Conservation (phyloP, 1,140 invertebrate genomes). For the Mercenaria mercenaria region DNA sequence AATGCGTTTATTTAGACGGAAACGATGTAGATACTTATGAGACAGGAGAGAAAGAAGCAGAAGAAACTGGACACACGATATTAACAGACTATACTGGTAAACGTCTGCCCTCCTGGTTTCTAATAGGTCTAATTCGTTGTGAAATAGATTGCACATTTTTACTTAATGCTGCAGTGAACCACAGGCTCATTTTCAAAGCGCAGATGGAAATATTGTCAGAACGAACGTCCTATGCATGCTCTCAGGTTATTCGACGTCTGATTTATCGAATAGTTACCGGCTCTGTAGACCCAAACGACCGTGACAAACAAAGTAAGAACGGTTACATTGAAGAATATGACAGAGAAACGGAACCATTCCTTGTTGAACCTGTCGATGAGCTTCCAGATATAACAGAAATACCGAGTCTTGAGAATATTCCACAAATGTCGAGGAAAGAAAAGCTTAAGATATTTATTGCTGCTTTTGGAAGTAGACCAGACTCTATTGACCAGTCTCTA, state of each 20-base stretch:
- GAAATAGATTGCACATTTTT: conserved; percentile 88
- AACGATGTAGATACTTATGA: conserved; percentile 74
- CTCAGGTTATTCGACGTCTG: conserved; percentile 89
- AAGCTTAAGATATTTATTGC: conserved; percentile 68
- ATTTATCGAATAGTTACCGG: conserved; percentile 89
- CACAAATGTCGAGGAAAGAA: conserved; percentile 40
- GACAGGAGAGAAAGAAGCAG: conserved; percentile 67
- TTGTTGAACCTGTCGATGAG: conserved; percentile 71
- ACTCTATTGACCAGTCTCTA: conserved; percentile 42
- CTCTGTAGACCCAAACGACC: not conserved
- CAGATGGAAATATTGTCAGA: conserved; percentile 91
- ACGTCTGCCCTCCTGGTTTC: conserved; percentile 89
- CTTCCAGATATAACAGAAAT: conserved; percentile 57
- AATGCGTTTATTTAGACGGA: conserved; percentile 89
- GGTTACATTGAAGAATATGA: conserved; percentile 82
- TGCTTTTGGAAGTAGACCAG: conserved; percentile 60
- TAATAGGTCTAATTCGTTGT: conserved; percentile 86
- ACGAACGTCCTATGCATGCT: conserved; percentile 88
- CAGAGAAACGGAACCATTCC: conserved; percentile 76
- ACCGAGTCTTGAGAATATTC: conserved; percentile 73
- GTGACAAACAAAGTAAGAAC: conserved; percentile 80
- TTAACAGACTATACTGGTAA: conserved; percentile 71
- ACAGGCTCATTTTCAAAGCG: conserved; percentile 89
- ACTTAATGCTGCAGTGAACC: conserved; percentile 89
- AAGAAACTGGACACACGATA: conserved; percentile 55